Percentiles rank a stretch among this genome's conserved stretches.
phyloP scores from a whole-genome alignment of 2,888 invertebrate species.

The Nipponacmea schrenckii region DNA sequence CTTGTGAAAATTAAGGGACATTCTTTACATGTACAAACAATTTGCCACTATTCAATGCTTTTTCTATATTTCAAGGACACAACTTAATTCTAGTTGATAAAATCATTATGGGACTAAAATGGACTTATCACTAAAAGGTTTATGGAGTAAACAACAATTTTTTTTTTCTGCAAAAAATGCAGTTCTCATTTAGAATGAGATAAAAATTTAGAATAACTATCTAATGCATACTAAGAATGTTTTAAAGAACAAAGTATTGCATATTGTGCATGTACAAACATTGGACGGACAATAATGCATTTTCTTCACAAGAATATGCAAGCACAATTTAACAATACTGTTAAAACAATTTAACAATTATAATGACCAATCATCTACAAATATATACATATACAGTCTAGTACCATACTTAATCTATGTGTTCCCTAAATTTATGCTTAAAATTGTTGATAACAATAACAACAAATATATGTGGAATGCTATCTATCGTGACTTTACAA shows the following conservation, averaged over 20 bases:
- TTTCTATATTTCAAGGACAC: too few relatives aligned
- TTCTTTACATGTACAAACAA: too few relatives aligned
- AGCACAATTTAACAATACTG: conserved; percentile 7
- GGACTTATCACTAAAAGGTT: too few relatives aligned
- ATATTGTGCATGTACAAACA: conserved; percentile 8
- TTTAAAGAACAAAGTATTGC: not conserved
- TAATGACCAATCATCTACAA: not conserved
- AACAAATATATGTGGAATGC: not conserved
- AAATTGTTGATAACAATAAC: too few relatives aligned
- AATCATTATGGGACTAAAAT: too few relatives aligned
- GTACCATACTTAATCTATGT: not conserved
- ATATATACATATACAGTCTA: too few relatives aligned
- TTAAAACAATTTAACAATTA: not conserved
- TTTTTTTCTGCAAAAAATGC: too few relatives aligned
- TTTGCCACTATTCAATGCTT: too few relatives aligned
- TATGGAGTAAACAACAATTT: too few relatives aligned
- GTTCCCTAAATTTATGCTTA: conserved; percentile 3
- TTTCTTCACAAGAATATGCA: conserved; percentile 6
- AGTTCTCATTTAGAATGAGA: not conserved
- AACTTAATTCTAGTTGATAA: too few relatives aligned
- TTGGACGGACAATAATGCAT: conserved; percentile 9
- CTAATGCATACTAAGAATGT: conserved; percentile 2
- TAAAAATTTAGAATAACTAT: not conserved
- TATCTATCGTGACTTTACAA: conserved; percentile 2
- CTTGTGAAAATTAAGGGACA: too few relatives aligned